Evolutionary conservation across 1,140 invertebrate genomes (phyloP), one percentile per base, ranked within the genome.

Genomic region (Drosophila repletoides): DNA sequence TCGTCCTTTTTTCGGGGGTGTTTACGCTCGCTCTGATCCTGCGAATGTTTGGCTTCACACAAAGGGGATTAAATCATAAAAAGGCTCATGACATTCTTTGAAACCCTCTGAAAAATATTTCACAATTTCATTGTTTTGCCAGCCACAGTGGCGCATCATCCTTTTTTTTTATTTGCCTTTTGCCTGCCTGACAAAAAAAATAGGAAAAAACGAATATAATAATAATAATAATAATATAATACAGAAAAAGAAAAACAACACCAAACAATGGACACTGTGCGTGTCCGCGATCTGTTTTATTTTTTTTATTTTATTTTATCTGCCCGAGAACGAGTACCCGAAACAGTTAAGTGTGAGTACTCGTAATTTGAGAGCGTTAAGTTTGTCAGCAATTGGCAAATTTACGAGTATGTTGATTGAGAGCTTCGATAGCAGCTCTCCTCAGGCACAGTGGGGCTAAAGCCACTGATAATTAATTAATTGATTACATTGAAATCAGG

Each of bases 71-170:
- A 83, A 71, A 76, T 60, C 76, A 67, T 81, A 81, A 80, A 80
- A n/a, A 72, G 40, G 38, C 53, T 73, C 63, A 72, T 38, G 55
- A 65, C 56, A 69, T 83, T 83, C 76, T 58, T 10, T 66, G 33
- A 69, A 63, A 72, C 56, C 48, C 63, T 33, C 24, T 9, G 10
- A 12, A 48, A 64, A n/a, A n/a, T n/a, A 72, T 68, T 76, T 28
- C 63, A 67, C 63, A 81, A 72, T 83, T 72, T 83, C 79, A 83
- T 83, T 83, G 72, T 83, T 77, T 83, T 83, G 73, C 58, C 77
- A 81, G 61, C 79, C 73, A 56, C 64, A 41, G 53, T 83, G 72
- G 72, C 72, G 77, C 76, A 81, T 81, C 68, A 72, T 68, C 46
- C 49, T 38, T 49, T 31, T 40, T 43, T 29, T 22, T 22, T 29